Evolutionary conservation across 2,888 invertebrate genomes (phyloP), one percentile per base, ranked within the genome.

Genomic region (Diaphora mendica): DNA sequence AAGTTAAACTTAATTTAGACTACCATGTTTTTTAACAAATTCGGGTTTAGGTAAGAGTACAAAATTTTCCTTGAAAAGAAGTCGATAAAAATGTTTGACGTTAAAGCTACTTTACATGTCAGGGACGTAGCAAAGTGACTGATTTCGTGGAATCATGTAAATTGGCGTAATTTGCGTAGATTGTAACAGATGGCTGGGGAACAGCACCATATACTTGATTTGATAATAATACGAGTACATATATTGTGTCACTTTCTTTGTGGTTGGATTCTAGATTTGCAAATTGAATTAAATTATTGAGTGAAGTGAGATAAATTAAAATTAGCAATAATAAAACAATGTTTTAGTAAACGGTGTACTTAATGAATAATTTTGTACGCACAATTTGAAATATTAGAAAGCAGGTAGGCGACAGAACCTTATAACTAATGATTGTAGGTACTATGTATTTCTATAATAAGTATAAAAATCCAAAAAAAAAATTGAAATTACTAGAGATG

Each of bases 101-200:
- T 35, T 39, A 67, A 23, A n/a, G 39, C 66, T 65, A 7, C 20
- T 64, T 73, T 30, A 66, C 67, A 51, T 64, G 55, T 55, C 51
- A n/a, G 66, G 26, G 71, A 73, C 72, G 70, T 39, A 71, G 64
- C n/a, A 71, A 75, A 64, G 64, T 70, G 30, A 68, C 67, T 74
- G 72, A 77, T 86, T 79, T 78, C 69, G 70, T 77, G 72, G 70
- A 77, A 78, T 80, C 83, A 82, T 79, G 82, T 79, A 82, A 85
- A 86, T 84, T 79, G 77, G 74, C 76, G 78, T 79, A 76, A 86
- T 84, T 81, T 81, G 77, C 77, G 80, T 74, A 76, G 75, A 73
- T 82, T 84, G 80, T 76, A 77, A 79, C 73, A 66, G 75, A 77
- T 78, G 69, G 26, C 64, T 30, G 67, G 51, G 73, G 55, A 64